Conservation (phyloP, 2,113 vertebrate genomes). For the Ceratotherium simum region DNA sequence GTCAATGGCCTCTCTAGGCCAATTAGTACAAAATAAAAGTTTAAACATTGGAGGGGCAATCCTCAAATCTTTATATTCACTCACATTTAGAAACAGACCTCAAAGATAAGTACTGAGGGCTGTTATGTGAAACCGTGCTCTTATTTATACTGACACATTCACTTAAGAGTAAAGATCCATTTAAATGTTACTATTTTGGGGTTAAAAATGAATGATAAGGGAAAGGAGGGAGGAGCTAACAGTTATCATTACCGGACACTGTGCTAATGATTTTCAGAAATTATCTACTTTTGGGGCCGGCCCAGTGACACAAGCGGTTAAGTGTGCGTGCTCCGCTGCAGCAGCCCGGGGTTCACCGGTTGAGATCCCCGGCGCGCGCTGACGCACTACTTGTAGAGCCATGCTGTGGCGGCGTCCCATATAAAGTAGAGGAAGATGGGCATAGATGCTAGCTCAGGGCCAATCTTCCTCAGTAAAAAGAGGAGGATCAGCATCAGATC, state of each 20-base stretch:
- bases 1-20: conserved; percentile 86
- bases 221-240: not conserved
- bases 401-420: too few relatives aligned
- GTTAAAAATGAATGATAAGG: conserved; percentile 72
- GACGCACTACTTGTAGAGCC: too few relatives aligned
- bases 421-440: too few relatives aligned
- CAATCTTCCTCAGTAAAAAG: too few relatives aligned
- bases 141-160: conserved; percentile 87
- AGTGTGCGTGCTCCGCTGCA: too few relatives aligned
- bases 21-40: conserved; percentile 87
- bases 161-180: conserved; percentile 84
- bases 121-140: conserved; percentile 86
- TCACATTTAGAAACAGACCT: conserved; percentile 81
- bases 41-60: conserved; percentile 87
- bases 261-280: conserved; percentile 39
- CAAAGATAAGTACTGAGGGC: conserved; percentile 72
- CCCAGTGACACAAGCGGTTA: too few relatives aligned
- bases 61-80: conserved; percentile 87
- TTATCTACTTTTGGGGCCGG: not conserved
- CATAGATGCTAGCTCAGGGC: too few relatives aligned
- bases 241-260: not conserved
- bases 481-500: too few relatives aligned
- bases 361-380: too few relatives aligned
- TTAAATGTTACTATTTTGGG: conserved; percentile 84
- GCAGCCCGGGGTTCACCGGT: too few relatives aligned